These are phyloP conservation scores for Quadroppia sp. DNA, from an alignment of 2,888 invertebrate genomes.

Conservation along the genomic window DNA sequence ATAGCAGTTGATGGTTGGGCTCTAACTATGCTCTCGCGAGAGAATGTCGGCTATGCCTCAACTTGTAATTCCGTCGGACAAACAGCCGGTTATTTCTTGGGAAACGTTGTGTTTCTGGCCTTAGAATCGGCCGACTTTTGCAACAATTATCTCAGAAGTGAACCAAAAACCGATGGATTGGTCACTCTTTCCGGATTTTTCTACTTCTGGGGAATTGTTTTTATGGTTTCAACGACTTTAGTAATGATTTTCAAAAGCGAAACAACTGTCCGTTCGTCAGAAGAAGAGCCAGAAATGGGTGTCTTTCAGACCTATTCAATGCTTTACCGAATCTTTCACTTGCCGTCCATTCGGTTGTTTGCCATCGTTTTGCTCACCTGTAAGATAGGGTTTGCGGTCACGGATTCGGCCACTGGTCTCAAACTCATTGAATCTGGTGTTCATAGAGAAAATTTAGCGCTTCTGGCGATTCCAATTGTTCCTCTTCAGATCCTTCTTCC, in stretches of 20 bases:
- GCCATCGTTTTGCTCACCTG: conserved; percentile 78
- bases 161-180: conserved; percentile 66
- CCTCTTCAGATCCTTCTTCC: conserved; percentile 92
- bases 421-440: conserved; percentile 95
- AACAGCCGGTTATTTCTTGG: conserved; percentile 93
- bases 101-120: conserved; percentile 92
- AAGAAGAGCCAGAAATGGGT: conserved; percentile 55
- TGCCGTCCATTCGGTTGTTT: conserved; percentile 74
- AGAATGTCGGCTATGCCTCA: conserved; percentile 96
- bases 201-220: conserved; percentile 90
- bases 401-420: conserved; percentile 87
- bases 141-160: conserved; percentile 77
- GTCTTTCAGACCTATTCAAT: conserved; percentile 72
- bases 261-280: conserved; percentile 49
- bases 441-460: conserved; percentile 86
- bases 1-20: conserved; percentile 99
- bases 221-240: conserved; percentile 81
- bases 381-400: conserved; percentile 93
- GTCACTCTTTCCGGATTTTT: conserved; percentile 68
- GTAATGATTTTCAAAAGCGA: conserved; percentile 85
- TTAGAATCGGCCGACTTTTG: conserved; percentile 94
- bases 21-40: conserved; percentile 89
- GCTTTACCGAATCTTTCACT: conserved; percentile 72
- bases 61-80: conserved; percentile 99
- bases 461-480: conserved; percentile 86